Conservation (phyloP, 2,113 vertebrate species). For the Rhinoderma darwinii region DNA sequence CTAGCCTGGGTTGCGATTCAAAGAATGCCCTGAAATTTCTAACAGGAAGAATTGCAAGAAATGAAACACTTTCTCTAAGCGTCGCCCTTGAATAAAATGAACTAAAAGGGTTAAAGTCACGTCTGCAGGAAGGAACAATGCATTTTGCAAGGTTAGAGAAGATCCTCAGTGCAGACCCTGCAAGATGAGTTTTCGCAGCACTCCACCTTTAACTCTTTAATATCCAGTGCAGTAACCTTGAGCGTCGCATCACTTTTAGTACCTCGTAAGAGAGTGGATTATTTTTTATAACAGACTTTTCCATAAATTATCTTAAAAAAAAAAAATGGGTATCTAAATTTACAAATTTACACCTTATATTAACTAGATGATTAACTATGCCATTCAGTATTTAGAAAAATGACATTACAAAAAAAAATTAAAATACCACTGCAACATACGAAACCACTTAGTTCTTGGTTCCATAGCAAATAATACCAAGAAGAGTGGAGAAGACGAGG, state of each 20-base stretch:
- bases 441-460: not conserved
- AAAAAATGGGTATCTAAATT: not conserved
- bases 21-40: not conserved
- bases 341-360: not conserved
- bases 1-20: not conserved
- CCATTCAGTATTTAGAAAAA: not conserved
- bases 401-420: not conserved
- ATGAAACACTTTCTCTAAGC: not conserved
- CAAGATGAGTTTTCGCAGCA: slow-evolving; percentile 24
- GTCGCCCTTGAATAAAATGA: not conserved
- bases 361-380: not conserved
- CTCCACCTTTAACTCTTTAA: slow-evolving; percentile 34
- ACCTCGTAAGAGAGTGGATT: not conserved
- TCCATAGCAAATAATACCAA: slow-evolving; percentile 26
- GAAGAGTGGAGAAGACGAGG: not conserved
- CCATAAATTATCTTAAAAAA: too few species aligned
- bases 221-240: not conserved
- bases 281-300: too few species aligned
- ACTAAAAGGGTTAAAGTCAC: slow-evolving; percentile 15
- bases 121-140: slow-evolving; percentile 32
- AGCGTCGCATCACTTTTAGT: too few species aligned
- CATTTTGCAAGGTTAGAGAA: slow-evolving; percentile 24
- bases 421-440: not conserved
- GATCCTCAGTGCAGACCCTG: slow-evolving; percentile 16
- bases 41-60: not conserved